phyloP scores from a whole-genome alignment of 1,140 invertebrate species.

The Drosophila chauvacae region DNA sequence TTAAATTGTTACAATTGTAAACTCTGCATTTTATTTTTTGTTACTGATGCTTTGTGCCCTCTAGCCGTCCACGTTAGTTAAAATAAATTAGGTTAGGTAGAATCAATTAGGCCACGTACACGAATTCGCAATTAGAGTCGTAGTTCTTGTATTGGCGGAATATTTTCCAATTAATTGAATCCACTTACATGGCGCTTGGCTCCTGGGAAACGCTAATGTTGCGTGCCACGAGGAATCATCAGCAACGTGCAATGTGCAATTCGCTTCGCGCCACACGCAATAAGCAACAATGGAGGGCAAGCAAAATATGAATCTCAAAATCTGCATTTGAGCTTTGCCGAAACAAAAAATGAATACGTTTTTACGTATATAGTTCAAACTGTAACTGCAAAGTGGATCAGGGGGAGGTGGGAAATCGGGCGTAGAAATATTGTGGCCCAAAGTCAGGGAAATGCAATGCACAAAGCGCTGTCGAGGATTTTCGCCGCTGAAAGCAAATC shows the following conservation, averaged over 20 bases:
- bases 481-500: constrained; percentile 60
- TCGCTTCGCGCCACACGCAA: constrained; percentile 2
- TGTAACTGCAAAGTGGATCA: constrained; percentile 23
- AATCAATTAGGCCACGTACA: constrained; percentile 20
- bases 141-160: constrained; percentile 2
- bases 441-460: constrained; percentile 53
- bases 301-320: constrained; percentile 14
- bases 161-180: constrained; percentile 33
- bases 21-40: constrained; percentile 1
- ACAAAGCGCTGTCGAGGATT: constrained; percentile 62
- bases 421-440: constrained; percentile 60
- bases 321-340: constrained; percentile 43
- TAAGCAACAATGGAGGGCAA: constrained; percentile 12
- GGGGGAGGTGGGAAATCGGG: constrained; percentile 34
- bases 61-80: constrained; percentile 14
- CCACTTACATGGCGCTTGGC: not conserved
- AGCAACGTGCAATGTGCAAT: not conserved
- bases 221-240: constrained; percentile 6
- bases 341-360: constrained; percentile 12
- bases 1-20: not conserved
- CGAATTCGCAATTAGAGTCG: constrained; percentile 27
- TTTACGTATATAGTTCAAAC: constrained; percentile 2
- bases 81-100: not conserved
- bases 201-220: constrained; percentile 6
- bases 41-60: constrained; percentile 7